These are phyloP conservation scores for Hermetia illucens DNA, from an alignment of 1,140 invertebrate species.

Conservation along the genomic window DNA sequence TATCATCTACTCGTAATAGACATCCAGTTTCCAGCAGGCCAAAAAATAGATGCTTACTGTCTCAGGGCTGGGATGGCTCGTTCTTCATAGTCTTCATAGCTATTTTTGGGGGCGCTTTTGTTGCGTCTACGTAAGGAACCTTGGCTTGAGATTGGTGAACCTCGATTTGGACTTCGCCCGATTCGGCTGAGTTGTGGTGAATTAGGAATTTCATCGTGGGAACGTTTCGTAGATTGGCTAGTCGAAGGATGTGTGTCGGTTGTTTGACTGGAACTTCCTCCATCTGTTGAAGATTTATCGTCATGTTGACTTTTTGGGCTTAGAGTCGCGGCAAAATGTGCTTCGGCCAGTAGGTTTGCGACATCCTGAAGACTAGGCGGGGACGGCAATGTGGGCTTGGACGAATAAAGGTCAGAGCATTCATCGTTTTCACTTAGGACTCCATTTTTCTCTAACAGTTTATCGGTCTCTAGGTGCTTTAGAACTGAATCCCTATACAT, in stretches of 20 bases:
- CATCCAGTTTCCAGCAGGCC: slow-evolving; percentile 1
- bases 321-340: slow-evolving; percentile 10
- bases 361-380: slow-evolving; percentile 29
- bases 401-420: slow-evolving; percentile 23
- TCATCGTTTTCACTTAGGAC: slow-evolving; percentile 20
- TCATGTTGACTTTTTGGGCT: slow-evolving; percentile 17
- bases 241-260: slow-evolving; percentile 8
- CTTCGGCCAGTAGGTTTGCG: slow-evolving; percentile 22
- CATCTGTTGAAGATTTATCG: slow-evolving; percentile 19
- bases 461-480: slow-evolving; percentile 49
- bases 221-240: slow-evolving; percentile 15
- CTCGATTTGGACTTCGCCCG: slow-evolving; percentile 17
- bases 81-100: slow-evolving; percentile 77
- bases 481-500: slow-evolving; percentile 55
- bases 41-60: slow-evolving; percentile 46
- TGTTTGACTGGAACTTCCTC: too few relatives aligned
- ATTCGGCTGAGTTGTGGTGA: slow-evolving; percentile 19
- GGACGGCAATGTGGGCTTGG: slow-evolving; percentile 22
- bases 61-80: slow-evolving; percentile 64
- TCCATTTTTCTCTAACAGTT: slow-evolving; percentile 66
- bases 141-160: slow-evolving; percentile 33
- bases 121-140: slow-evolving; percentile 52
- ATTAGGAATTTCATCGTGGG: slow-evolving; percentile 24
- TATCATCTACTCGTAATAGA: too few relatives aligned
- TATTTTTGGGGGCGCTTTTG: slow-evolving; percentile 58